A percentile compares a stretch with the other conserved stretches of the same genome.
Evolutionary conservation across 1,140 invertebrate genomes (phyloP).

Genomic region (Trissolcus basalis): DNA sequence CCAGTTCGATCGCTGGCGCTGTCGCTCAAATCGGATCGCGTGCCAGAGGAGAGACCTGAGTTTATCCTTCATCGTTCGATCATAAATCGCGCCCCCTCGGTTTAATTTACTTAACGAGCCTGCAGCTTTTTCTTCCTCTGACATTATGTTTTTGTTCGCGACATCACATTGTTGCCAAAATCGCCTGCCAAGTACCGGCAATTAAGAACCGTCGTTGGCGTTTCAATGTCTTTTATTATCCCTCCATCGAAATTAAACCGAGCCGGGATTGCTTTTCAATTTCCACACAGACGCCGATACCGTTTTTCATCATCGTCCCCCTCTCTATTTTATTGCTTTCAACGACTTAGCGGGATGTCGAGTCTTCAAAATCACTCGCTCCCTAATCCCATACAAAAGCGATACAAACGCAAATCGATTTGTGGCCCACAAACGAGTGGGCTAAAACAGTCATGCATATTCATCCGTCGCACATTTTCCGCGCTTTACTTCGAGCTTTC

Average conservation of each 20-base stretch:
- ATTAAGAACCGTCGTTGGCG: slow-evolving; percentile 11
- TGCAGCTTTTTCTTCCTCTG: background rate
- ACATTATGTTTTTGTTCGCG: slow-evolving; percentile 9
- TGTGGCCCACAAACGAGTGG: too few relatives aligned
- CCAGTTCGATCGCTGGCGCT: slow-evolving; percentile 26
- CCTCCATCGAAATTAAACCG: background rate
- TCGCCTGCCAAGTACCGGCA: slow-evolving; percentile 24
- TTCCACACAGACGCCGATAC: too few relatives aligned
- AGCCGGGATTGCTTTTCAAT: slow-evolving; percentile 1
- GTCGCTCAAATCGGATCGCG: slow-evolving; percentile 33
- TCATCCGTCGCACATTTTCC: too few relatives aligned
- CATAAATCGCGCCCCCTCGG: slow-evolving; percentile 14
- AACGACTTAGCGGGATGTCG: too few relatives aligned
- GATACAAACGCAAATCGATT: too few relatives aligned
- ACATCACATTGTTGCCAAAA: slow-evolving; percentile 17
- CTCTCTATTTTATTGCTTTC: too few relatives aligned
- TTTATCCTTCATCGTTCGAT: slow-evolving; percentile 50
- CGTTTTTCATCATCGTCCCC: too few relatives aligned
- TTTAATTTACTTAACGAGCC: slow-evolving; percentile 34
- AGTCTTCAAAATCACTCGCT: too few relatives aligned
- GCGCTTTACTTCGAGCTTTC: background rate
- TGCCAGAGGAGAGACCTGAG: slow-evolving; percentile 32
- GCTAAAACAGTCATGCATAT: too few relatives aligned
- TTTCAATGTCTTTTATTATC: slow-evolving; percentile 7
- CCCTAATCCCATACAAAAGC: too few relatives aligned